Evolutionary conservation across 2,113 vertebrate species (phyloP).

Genomic region (Neotoma lepida): DNA sequence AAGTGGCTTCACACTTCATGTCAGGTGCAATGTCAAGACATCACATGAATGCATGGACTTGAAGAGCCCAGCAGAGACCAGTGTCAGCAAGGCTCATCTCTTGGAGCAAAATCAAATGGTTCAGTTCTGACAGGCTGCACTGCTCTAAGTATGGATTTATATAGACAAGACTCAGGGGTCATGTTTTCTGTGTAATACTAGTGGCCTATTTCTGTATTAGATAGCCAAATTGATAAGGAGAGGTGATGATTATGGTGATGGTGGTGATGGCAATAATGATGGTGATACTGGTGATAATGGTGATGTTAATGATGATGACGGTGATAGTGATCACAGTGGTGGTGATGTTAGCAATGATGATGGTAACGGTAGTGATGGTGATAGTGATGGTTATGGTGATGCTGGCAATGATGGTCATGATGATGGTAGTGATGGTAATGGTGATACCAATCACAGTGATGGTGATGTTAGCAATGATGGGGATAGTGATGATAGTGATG

Average conservation of each 20-base stretch:
- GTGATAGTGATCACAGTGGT: not conserved
- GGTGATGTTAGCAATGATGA: no score
- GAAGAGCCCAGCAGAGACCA: not conserved
- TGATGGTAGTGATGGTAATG: not conserved
- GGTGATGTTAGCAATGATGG: not conserved
- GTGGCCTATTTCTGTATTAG: not conserved
- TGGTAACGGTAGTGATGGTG: not conserved
- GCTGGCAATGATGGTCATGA: not conserved
- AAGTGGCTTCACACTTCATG: no score
- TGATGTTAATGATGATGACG: not conserved
- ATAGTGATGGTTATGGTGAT: not conserved
- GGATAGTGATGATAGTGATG: not conserved
- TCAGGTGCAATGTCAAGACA: fast-evolving
- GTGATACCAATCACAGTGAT: not conserved
- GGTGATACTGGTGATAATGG: not conserved
- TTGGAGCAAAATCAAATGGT: not conserved
- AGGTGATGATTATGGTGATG: not conserved
- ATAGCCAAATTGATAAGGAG: not conserved
- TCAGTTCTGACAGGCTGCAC: not conserved
- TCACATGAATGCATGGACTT: fast-evolving
- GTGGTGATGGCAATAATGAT: not conserved
- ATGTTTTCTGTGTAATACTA: not conserved
- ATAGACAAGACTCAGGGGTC: no score
- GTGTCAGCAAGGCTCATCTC: not conserved
- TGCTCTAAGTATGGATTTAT: not conserved